Conservation (phyloP, 2,888 invertebrate genomes). For the Flexamia atlantica region DNA sequence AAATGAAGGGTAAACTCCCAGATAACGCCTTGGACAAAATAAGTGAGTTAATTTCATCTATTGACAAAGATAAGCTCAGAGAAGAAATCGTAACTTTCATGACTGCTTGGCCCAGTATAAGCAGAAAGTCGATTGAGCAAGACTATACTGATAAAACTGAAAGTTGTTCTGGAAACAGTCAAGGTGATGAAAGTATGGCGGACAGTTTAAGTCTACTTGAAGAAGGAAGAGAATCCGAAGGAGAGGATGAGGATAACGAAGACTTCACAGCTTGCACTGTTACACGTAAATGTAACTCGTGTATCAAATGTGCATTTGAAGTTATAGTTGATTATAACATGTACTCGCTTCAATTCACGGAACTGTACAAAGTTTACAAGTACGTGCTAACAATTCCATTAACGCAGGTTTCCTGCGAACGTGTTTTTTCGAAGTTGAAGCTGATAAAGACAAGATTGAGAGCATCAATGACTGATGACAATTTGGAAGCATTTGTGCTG, state of each 20-base stretch:
- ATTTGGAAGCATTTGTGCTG: conserved; percentile 53
- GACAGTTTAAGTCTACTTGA: not conserved
- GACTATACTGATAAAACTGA: not conserved
- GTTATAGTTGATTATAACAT: conserved; percentile 14
- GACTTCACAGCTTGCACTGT: not conserved
- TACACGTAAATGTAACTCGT: not conserved
- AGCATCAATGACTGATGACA: conserved; percentile 26
- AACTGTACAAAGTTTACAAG: conserved; percentile 51
- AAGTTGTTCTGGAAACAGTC: not conserved
- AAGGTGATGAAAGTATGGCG: not conserved
- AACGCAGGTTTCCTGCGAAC: conserved; percentile 55
- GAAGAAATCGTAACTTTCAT: conserved; percentile 37
- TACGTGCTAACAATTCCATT: conserved; percentile 52
- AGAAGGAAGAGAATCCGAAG: not conserved
- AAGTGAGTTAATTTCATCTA: not conserved
- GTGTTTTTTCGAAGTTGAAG: conserved; percentile 61
- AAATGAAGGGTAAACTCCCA: not conserved
- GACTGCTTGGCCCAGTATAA: conserved; percentile 8
- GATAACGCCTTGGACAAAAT: not conserved
- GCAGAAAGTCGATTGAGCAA: not conserved
- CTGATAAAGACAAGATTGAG: conserved; percentile 57
- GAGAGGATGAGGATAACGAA: not conserved
- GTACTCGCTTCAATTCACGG: not conserved
- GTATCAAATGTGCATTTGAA: conserved; percentile 45
- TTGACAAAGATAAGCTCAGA: conserved; percentile 3